These are phyloP conservation scores for Caenorhabditis auriculariae DNA, from an alignment of 2,888 invertebrate species.

Conservation along the genomic window DNA sequence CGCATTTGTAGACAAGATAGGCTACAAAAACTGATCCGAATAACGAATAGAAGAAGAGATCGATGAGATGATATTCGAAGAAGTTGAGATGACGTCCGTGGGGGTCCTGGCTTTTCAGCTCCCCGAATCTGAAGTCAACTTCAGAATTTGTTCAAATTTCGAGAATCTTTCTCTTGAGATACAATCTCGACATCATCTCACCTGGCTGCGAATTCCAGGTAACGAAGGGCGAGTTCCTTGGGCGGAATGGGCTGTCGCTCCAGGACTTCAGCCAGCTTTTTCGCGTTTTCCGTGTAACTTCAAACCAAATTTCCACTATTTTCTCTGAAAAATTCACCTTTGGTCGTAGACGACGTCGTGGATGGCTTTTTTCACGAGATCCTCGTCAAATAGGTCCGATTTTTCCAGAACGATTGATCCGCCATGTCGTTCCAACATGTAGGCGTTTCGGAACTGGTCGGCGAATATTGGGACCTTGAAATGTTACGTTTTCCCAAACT, in stretches of 20 bases:
- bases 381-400: slow-evolving; percentile 12
- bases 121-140: slow-evolving; percentile 13
- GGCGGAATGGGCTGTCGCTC: slow-evolving; percentile 16
- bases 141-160: neutral
- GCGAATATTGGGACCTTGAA: slow-evolving; percentile 30
- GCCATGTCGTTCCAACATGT: slow-evolving; percentile 21
- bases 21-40: no score
- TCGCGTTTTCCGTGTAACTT: slow-evolving; percentile 6
- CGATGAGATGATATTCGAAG: slow-evolving; percentile 16
- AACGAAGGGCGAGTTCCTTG: slow-evolving; percentile 8
- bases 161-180: no score
- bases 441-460: slow-evolving; percentile 26
- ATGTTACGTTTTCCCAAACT: no score
- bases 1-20: no score
- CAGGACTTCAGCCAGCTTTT: slow-evolving; percentile 7
- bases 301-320: no score
- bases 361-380: slow-evolving; percentile 3
- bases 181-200: no score
- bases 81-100: slow-evolving; percentile 7
- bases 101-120: slow-evolving; percentile 11
- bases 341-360: slow-evolving; percentile 9
- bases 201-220: slow-evolving; percentile 14
- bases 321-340: neutral
- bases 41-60: no score
- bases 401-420: slow-evolving; percentile 16